Evolutionary conservation across 37 sponge, comb jelly and placozoan species (phyloP).

Genomic region (Geodia barretti): DNA sequence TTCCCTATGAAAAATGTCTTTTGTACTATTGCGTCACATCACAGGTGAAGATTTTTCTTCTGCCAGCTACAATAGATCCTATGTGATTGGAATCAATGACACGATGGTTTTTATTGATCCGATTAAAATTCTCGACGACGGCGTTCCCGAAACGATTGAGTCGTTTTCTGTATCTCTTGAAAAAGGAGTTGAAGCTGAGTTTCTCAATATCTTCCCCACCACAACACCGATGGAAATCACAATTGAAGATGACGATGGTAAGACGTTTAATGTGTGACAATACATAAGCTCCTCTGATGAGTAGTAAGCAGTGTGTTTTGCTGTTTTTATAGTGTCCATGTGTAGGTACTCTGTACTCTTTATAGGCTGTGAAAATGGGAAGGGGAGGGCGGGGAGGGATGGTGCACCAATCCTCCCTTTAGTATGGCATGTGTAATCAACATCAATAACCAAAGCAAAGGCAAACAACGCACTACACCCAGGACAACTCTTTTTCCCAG

Average conservation of each 20-base stretch:
- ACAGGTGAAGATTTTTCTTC: not conserved
- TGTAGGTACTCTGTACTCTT: too few relatives aligned
- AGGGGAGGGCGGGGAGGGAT: too few relatives aligned
- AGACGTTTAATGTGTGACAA: not conserved
- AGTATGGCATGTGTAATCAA: too few relatives aligned
- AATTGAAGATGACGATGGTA: not conserved
- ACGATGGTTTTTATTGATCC: not conserved
- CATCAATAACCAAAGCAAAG: too few relatives aligned
- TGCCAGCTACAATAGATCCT: not conserved
- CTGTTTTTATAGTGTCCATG: too few relatives aligned
- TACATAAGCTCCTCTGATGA: too few relatives aligned
- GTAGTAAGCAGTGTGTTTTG: too few relatives aligned
- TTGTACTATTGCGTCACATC: not conserved
- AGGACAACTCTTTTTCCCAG: too few relatives aligned
- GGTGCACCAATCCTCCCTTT: too few relatives aligned
- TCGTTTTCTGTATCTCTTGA: not conserved
- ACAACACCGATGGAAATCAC: not conserved
- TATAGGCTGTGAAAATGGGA: too few relatives aligned
- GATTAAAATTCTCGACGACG: not conserved
- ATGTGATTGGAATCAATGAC: not conserved
- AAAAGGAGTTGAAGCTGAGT: not conserved
- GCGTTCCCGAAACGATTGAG: not conserved
- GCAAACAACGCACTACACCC: too few relatives aligned
- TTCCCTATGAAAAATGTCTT: not conserved
- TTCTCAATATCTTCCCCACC: not conserved